These are phyloP conservation scores for Anthopleura xanthogrammica DNA, from an alignment of 92 coral and sea anemone species.

Conservation along the genomic window DNA sequence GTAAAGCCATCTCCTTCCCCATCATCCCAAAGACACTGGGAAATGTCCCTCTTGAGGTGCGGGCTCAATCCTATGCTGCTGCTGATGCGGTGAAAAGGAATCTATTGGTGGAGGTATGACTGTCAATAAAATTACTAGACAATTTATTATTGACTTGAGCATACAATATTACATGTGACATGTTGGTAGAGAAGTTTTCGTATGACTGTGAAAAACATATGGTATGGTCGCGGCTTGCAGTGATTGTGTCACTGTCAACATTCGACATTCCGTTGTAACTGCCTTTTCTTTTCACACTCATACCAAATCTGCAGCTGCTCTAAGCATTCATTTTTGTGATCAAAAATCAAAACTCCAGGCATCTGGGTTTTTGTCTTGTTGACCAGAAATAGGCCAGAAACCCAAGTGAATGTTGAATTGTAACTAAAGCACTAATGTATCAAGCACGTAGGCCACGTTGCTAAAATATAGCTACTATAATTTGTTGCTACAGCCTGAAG, in stretches of 20 bases:
- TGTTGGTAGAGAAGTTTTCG: too few species aligned
- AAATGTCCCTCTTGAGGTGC: slow-evolving; percentile 66
- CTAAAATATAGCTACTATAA: background rate
- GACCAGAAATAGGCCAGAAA: too few species aligned
- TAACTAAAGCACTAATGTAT: background rate
- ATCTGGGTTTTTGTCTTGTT: too few species aligned
- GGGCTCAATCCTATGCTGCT: slow-evolving; percentile 73
- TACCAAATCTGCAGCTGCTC: too few species aligned
- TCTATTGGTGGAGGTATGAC: slow-evolving; percentile 86
- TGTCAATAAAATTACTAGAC: background rate
- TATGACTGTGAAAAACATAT: too few species aligned
- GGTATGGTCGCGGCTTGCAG: too few species aligned
- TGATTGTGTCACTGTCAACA: too few species aligned
- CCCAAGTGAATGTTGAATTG: background rate
- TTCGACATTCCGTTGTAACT: too few species aligned
- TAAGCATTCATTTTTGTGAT: too few species aligned
- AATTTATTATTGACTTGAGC: background rate
- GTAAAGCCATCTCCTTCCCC: slow-evolving; percentile 82
- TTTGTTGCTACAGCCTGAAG: slow-evolving; percentile 71
- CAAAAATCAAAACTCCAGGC: too few species aligned
- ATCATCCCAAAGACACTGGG: slow-evolving; percentile 80
- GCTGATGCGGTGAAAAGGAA: slow-evolving; percentile 81
- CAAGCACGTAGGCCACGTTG: background rate
- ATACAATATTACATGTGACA: background rate
- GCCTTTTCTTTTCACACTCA: too few species aligned